A percentile compares a stretch with the other conserved stretches of the same genome.
Conservation (phyloP, 2,113 vertebrate genomes). For the Poicephalus gulielmi region DNA sequence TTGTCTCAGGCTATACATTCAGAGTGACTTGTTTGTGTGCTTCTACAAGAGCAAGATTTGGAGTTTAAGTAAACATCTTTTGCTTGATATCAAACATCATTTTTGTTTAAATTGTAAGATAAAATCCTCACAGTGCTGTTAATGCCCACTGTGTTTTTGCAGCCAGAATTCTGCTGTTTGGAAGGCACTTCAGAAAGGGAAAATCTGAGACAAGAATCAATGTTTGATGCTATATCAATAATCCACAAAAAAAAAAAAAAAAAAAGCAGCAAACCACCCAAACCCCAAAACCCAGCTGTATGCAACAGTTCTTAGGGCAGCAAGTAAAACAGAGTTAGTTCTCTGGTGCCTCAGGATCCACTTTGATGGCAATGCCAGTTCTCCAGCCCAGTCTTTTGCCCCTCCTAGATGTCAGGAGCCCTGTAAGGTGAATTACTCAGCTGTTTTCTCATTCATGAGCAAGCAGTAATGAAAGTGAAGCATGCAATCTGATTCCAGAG, state of each 20-base stretch:
- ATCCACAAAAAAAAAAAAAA: neutral
- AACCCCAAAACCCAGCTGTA: neutral
- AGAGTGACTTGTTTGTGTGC: neutral
- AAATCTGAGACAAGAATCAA: neutral
- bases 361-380: neutral
- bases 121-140: neutral
- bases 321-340: neutral
- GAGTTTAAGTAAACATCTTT: neutral
- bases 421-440: neutral
- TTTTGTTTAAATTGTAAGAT: neutral
- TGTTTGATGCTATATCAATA: neutral
- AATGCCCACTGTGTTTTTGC: neutral
- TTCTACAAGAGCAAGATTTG: neutral
- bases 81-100: neutral
- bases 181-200: neutral
- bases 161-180: neutral
- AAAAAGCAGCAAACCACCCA: neutral
- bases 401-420: neutral
- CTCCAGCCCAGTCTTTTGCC: neutral
- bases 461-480: neutral
- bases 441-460: neutral
- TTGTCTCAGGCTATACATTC: neutral
- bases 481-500: neutral
- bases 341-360: neutral
- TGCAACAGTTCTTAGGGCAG: neutral